Evolutionary conservation across 2,888 invertebrate genomes (phyloP).

Genomic region (Euplexia lucipara): DNA sequence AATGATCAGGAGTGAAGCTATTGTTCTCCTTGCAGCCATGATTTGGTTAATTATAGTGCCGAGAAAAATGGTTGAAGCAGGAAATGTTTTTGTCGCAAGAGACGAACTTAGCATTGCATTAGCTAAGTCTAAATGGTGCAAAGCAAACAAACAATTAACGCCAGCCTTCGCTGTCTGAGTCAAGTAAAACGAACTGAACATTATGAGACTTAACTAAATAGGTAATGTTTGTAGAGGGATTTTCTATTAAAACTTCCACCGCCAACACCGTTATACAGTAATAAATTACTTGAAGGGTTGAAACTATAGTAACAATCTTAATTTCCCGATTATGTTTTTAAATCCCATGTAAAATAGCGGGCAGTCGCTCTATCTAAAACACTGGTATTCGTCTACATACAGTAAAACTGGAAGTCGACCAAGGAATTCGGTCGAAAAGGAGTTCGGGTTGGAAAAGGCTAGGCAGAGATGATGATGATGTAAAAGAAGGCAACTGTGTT

Average conservation of each 20-base stretch:
- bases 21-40: slow-evolving; percentile 42
- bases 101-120: slow-evolving; percentile 39
- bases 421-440: too few relatives aligned
- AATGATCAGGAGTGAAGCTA: slow-evolving; percentile 59
- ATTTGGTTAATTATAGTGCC: slow-evolving; percentile 53
- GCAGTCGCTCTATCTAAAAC: too few relatives aligned
- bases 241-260: background rate
- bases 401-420: too few relatives aligned
- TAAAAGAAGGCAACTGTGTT: too few relatives aligned
- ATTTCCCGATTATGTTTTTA: too few relatives aligned
- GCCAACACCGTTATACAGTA: too few relatives aligned
- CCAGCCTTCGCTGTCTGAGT: slow-evolving; percentile 20
- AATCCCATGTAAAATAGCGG: too few relatives aligned
- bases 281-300: too few relatives aligned
- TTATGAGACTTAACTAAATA: background rate
- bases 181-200: slow-evolving; percentile 16
- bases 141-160: slow-evolving; percentile 49
- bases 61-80: slow-evolving; percentile 26
- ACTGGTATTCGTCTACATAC: too few relatives aligned
- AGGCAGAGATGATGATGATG: too few relatives aligned
- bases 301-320: too few relatives aligned
- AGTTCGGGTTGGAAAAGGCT: too few relatives aligned
- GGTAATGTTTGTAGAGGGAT: slow-evolving; percentile 10
- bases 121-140: slow-evolving; percentile 49
- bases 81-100: slow-evolving; percentile 23